Base-by-base conservation (phyloP, 2,888 invertebrate genomes). In the Sericinus montela region DNA sequence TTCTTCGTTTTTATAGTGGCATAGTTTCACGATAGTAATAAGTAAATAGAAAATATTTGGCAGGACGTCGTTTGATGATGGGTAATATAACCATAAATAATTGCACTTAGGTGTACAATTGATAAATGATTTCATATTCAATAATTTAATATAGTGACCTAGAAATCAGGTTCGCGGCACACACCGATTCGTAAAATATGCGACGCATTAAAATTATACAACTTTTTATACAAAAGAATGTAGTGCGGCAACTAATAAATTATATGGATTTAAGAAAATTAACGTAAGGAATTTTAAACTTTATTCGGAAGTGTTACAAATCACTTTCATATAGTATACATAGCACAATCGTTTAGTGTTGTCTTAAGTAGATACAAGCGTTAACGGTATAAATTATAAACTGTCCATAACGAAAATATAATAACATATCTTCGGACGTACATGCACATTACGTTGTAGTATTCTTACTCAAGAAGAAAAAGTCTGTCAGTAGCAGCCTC, bases 351-450 rank as follows among this genome's bases (percentile, higher is more conserved):
- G 43, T 39, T 44, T 48, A 37, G 43, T 28, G 25, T 48, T 44
- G 48, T 41, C 40, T 49, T 44, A 36, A 45, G 32, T 32, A 11
- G 19, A 5, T 19, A 19, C 19, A 19, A 19, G 19, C 19, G 19
- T 13, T 9, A 19, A 25, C 41, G 50, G 34, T 42, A 45, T 45
- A 28, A 49, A 39, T 44, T 44, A 41, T 37, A 45, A 50, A 56
- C 60, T 72, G 75, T 73, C 74, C 69, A 74, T 79, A 82, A 79
- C 79, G 73, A 81, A 80, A 79, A 80, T 69, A 75, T 82, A 84
- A 83, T 82, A 76, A 79, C 74, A 75, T 75, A 69, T 73, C 66
- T 60, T 65, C 68, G 52, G 62, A 67, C 67, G 65, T 68, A 75
- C 70, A 72, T 64, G 67, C 66, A 56, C 64, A 71, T 69, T 64